Base-by-base conservation (phyloP, 2,113 vertebrate species). In the Pantherophis guttatus region DNA sequence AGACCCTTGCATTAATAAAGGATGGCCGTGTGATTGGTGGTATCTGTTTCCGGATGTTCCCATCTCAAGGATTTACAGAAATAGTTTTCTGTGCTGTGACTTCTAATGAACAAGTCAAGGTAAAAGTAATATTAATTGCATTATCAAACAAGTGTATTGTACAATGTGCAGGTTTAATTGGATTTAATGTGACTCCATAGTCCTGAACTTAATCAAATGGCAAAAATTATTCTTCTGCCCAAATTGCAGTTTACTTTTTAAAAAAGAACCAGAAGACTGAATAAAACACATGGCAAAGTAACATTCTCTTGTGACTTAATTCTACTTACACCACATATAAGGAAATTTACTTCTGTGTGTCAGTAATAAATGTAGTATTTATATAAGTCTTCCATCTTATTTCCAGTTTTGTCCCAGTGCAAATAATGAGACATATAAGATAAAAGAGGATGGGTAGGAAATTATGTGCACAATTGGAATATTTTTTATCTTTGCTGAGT, bases 21-120 rank as follows among this genome's bases (percentile, higher is more conserved):
- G 99, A 99, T 87, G 99, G 99, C 21, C 99, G 99, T 52, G 99
- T 99, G 86, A 99, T 99, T 3, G 99, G 99, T 57, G 99, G 99
- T 26, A 99, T 99, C 97, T 99, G 99, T 95, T 99, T 99, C 96
- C 98, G 99, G 52, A 99, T 99, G 99, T 99, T 99, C 97, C 99
- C 98, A 0, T 99, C 99, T 6, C 99, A 99, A 96, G 99, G 99
- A 96, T 99, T 99, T 95, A 99, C 99, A 0, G 99, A 99, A 97
- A 99, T 99, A 86, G 99, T 99, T 92, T 99, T 99, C 97, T 99
- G 99, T 96, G 99, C 99, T 1, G 99, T 99, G 92, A 99, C 99
- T 86, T 99, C 99, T 70, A 99, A 99, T 62, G 99, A 99, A 86
- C 99, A 99, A 97, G 99, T 99, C 95, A 99, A 99, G 99, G 99